Base-by-base conservation (phyloP, 2,113 vertebrate species). In the Apodemus speciosus region DNA sequence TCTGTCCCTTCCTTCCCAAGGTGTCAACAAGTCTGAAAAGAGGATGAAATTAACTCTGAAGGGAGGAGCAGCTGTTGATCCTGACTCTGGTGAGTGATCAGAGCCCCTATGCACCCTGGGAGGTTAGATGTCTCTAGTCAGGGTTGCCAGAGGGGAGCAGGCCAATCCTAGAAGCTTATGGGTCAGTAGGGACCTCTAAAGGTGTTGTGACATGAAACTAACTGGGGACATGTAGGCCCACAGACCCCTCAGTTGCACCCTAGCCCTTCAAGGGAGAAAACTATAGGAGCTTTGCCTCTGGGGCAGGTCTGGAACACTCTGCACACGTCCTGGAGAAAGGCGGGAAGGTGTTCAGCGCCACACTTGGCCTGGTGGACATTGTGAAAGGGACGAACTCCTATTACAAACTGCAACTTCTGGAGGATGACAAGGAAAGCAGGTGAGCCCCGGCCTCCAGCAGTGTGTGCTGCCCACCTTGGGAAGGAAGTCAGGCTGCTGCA, bases 1-100 rank as follows among this genome's bases (percentile, higher is more conserved):
- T 46, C 18, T 95, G 32, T 21, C 81, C 14, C 14, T 35, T 14
- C 94, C 69, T 20, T 66, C 64, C 30, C 21, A 97, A 99, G 99
- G 98, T 95, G 94, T 98, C 53, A 99, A 98, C 98, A 99, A 99
- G 96, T 97, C 98, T 81, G 98, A 98, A 90, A 99, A 99, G 98
- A 99, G 99, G 96, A 99, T 99, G 99, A 99, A 99, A 85, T 97
- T 99, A 75, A 99, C 99, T 0, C 99, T 99, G 35, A 99, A 99
- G 98, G 99, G 99, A 95, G 99, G 99, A 96, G 99, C 99, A 40
- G 99, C 99, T 21, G 99, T 99, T 43, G 99, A 99, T 93, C 99
- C 99, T 38, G 99, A 99, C 92, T 99, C 99, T 69, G 99, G 99
- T 99, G 71, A 97, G 97, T 91, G 38, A 7, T 1, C 16, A 25